phyloP scores from a whole-genome alignment of 2,113 vertebrate genomes.

The Nycticryphes semicollaris region DNA sequence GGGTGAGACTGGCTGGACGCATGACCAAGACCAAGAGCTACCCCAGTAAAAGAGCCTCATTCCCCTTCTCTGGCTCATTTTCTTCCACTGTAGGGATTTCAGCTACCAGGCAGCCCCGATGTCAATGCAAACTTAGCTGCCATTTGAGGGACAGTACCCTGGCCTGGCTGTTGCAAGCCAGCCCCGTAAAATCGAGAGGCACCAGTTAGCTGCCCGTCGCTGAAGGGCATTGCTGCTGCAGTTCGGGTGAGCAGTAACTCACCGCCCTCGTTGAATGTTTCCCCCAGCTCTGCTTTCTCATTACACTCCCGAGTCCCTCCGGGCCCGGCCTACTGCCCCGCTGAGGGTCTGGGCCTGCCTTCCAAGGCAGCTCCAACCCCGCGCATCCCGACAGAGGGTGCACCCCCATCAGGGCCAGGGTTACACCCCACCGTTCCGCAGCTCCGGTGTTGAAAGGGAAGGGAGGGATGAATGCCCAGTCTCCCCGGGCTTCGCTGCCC shows the following conservation, averaged over 20 bases:
- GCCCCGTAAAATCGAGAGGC: background rate
- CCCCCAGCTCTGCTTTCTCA: background rate
- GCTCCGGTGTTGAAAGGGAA: background rate
- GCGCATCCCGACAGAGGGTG: accelerated
- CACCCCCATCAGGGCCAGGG: accelerated
- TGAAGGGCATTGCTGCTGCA: accelerated
- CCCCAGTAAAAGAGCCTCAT: background rate
- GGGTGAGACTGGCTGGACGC: background rate
- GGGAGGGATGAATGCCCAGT: background rate
- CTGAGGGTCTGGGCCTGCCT: background rate
- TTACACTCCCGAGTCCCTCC: accelerated
- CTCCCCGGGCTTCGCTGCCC: too few relatives aligned
- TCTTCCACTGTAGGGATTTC: accelerated
- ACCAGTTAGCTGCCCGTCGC: accelerated
- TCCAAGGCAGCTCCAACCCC: background rate
- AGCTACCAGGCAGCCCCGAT: background rate
- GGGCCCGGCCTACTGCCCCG: accelerated
- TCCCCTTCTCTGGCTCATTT: background rate
- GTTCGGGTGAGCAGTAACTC: background rate
- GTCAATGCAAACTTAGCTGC: background rate
- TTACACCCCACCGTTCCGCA: background rate
- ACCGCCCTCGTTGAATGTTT: background rate
- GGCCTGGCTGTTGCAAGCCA: background rate
- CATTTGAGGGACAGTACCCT: background rate
- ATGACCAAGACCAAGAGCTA: background rate